Conservation (phyloP, 2,888 invertebrate species). For the Tanaodytes sp. region DNA sequence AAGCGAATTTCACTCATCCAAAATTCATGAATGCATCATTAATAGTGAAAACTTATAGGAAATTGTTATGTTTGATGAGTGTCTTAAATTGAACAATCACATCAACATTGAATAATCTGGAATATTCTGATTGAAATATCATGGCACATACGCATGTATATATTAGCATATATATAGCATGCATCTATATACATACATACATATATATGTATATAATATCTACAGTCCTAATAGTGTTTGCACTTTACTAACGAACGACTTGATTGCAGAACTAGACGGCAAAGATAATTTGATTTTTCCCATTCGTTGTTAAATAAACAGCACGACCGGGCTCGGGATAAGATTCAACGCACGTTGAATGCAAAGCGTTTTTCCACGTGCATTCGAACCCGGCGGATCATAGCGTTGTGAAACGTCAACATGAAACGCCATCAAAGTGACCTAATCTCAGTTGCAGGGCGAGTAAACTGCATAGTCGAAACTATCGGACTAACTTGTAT, state of each 20-base stretch:
- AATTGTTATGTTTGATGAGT: no score
- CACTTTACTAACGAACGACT: conserved; percentile 15
- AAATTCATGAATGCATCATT: no score
- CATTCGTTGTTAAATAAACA: conserved; percentile 13
- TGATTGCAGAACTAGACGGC: conserved; percentile 21
- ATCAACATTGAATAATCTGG: no score
- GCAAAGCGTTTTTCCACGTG: conserved; percentile 11
- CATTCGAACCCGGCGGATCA: conserved; percentile 28
- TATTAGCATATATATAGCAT: no score
- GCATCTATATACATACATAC: no score
- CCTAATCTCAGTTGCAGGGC: conserved; percentile 27
- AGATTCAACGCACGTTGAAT: conserved; percentile 16
- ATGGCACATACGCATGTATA: no score
- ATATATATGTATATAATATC: no score
- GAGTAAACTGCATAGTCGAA: conserved; percentile 35
- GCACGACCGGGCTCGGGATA: conserved; percentile 9
- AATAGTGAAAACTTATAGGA: no score
- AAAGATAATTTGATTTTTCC: conserved; percentile 25
- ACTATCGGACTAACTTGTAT: no score
- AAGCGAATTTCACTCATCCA: no score
- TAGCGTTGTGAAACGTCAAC: conserved; percentile 41
- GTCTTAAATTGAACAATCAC: no score
- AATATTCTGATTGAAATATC: no score
- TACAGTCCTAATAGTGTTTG: conserved; percentile 2
- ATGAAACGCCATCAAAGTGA: conserved; percentile 38